Evolutionary conservation across 2,113 vertebrate species (phyloP).

Genomic region (Albula goreensis): DNA sequence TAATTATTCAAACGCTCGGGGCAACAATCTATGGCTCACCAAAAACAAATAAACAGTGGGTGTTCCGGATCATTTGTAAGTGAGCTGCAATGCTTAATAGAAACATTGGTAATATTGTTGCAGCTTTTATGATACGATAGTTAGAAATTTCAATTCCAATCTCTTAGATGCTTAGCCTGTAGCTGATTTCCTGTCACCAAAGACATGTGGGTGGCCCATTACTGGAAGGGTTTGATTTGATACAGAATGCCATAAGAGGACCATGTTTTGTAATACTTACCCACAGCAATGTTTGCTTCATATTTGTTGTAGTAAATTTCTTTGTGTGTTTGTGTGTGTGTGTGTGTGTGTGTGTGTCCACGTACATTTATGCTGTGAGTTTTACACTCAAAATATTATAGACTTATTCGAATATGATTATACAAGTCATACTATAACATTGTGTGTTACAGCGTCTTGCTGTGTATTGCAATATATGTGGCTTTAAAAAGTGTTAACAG

Average conservation of each 20-base stretch:
- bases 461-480: not conserved
- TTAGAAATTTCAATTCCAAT: constrained; percentile 71
- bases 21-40: constrained; percentile 77
- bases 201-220: constrained; percentile 68
- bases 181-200: constrained; percentile 74
- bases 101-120: constrained; percentile 76
- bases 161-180: constrained; percentile 67
- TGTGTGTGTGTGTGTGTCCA: no score
- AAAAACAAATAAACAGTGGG: constrained; percentile 83
- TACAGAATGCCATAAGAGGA: constrained; percentile 59
- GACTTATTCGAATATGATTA: no score
- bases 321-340: not conserved
- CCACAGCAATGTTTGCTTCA: constrained; percentile 16
- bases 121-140: constrained; percentile 71
- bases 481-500: not conserved
- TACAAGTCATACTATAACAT: no score
- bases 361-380: no score
- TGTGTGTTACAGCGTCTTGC: not conserved
- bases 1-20: constrained; percentile 79
- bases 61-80: constrained; percentile 75
- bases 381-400: no score
- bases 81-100: constrained; percentile 74
- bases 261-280: constrained; percentile 31
- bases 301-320: constrained; percentile 1
- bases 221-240: constrained; percentile 74